Evolutionary conservation across 1,140 invertebrate species (phyloP).

Genomic region (Nasonia longicornis): DNA sequence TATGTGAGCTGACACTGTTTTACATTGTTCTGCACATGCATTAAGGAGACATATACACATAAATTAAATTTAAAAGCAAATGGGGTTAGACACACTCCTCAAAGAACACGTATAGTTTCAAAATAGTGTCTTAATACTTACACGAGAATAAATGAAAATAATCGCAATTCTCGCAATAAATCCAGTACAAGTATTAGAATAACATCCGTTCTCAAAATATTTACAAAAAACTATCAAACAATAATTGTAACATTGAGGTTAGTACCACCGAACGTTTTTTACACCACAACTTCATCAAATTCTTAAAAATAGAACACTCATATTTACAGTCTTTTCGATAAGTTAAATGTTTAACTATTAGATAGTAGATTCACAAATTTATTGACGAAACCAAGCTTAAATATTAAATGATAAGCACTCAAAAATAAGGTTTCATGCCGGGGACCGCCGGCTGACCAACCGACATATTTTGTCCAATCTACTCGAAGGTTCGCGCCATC

Average conservation of each 20-base stretch:
- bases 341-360: not conserved
- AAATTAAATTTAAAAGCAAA: too few relatives aligned
- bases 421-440: conserved; percentile 23
- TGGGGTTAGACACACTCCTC: too few relatives aligned
- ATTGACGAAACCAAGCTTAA: not conserved
- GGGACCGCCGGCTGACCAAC: conserved; percentile 24
- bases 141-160: not conserved
- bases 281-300: not conserved
- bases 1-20: too few relatives aligned
- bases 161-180: not conserved
- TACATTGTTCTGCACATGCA: too few relatives aligned
- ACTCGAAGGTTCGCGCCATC: conserved; percentile 6
- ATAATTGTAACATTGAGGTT: conserved; percentile 20
- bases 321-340: conserved; percentile 3
- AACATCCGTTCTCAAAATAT: conserved; percentile 18
- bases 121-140: not conserved
- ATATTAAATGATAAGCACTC: not conserved
- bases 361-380: not conserved
- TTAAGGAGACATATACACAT: too few relatives aligned
- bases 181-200: not conserved
- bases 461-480: conserved; percentile 8
- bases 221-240: conserved; percentile 13
- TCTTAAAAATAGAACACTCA: conserved; percentile 9
- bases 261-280: not conserved
- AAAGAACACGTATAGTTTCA: too few relatives aligned